Evolutionary conservation across 92 coral and sea anemone species (phyloP), one percentile per base, ranked within the genome.

Genomic region (Chrysogorgia sp.): DNA sequence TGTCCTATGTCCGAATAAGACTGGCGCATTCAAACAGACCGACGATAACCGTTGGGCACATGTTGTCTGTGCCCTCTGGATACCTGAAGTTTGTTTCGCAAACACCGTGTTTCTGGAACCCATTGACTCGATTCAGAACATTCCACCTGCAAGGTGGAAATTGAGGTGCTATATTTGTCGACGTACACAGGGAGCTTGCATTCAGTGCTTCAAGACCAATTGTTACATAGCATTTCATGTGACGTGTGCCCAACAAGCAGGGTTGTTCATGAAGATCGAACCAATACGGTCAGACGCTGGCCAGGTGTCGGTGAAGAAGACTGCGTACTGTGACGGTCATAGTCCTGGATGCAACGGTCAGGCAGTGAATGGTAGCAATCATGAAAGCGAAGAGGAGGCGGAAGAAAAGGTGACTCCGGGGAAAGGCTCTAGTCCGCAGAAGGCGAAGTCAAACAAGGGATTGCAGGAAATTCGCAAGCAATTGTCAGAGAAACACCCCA

Each of bases 151-250:
- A 67, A 81, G 99, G 40, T 96, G 99, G 99, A 96, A 79, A 70
- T 92, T 96, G 6, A 89, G 89, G 40, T 96, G 99, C 59, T 96
- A 96, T 72, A 96, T 96, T 77, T 96, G 99, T 62, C 92, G 92
- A 86, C 89, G 97, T 21, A 86, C 97, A 0, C 99, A 96, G 75
- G 99, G 99, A 17, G 99, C 99, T 30, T 89, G 96, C 71, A 96
- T 96, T 37, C 99, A 96, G 90, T 96, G 99, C 79, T 96, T 92
- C 70, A 96, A 91, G 84, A 96, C 99, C 21, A 96, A 96, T 82
- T 96, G 99, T 82, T 96, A 96, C 82, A 96, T 96, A 65, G 99
- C 99, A 21, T 96, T 96, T 76, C 99, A 96, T 86, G 99, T 96
- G 40, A 96, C 99, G 29, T 96, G 99, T 63, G 99, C 99, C 48